Percentiles rank a stretch among this genome's conserved stretches.
phyloP scores from a whole-genome alignment of 2,797 vertebrate species.

The Pogoniulus pusillus region DNA sequence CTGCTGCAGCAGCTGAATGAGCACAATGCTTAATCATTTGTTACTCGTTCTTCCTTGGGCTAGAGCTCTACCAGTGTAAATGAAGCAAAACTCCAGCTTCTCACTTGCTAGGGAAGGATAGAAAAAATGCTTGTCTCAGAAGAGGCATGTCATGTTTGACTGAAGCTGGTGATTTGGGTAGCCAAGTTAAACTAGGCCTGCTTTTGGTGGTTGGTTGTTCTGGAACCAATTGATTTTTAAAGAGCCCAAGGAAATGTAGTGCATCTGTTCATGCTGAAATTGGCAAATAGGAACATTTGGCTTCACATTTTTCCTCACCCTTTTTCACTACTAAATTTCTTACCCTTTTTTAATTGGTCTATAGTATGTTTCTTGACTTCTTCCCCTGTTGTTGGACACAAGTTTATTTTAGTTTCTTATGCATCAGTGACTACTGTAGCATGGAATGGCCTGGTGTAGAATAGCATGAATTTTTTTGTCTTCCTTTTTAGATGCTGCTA shows the following conservation, averaged over 20 bases:
- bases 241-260: slow-evolving; percentile 56
- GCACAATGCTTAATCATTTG: not conserved
- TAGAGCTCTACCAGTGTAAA: not conserved
- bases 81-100: not conserved
- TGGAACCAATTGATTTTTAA: slow-evolving; percentile 58
- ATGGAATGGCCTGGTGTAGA: not conserved
- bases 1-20: not conserved
- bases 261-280: slow-evolving; percentile 35
- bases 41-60: not conserved
- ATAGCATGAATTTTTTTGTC: not conserved
- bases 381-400: not conserved
- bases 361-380: not conserved
- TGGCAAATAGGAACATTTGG: slow-evolving; percentile 20
- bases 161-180: slow-evolving; percentile 11
- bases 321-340: not conserved
- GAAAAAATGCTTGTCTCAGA: not conserved
- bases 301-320: not conserved
- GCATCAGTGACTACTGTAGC: not conserved
- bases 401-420: slow-evolving; percentile 22
- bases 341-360: not conserved
- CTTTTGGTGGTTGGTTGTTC: slow-evolving; percentile 50
- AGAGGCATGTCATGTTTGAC: slow-evolving; percentile 27
- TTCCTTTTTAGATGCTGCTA: not conserved
- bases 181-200: slow-evolving; percentile 40
- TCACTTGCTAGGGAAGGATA: not conserved